Conservation (phyloP, 2,888 invertebrate genomes). For the Luffia ferchaultella region DNA sequence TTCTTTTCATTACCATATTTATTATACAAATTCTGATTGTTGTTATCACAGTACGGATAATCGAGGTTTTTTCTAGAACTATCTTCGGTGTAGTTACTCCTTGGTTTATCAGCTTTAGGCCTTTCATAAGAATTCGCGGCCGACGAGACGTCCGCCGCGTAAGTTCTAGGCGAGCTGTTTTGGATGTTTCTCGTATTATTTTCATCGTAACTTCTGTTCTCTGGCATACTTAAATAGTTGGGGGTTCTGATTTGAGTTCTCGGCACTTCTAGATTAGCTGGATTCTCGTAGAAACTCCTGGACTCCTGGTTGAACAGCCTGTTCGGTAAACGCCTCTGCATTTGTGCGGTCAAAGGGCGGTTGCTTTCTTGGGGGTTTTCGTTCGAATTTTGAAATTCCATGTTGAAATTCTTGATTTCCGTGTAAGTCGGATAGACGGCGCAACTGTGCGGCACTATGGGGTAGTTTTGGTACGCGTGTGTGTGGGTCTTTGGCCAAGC, state of each 20-base stretch:
- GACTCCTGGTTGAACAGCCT: slow-evolving; percentile 30
- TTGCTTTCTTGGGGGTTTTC: slow-evolving; percentile 21
- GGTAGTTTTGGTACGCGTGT: slow-evolving; percentile 57
- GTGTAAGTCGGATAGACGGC: slow-evolving; percentile 50
- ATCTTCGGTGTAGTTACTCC: slow-evolving; percentile 34
- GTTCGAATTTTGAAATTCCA: slow-evolving; percentile 12
- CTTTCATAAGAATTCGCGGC: slow-evolving; percentile 34
- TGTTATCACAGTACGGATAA: slow-evolving; percentile 36
- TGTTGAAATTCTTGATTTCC: slow-evolving; percentile 42
- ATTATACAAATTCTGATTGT: slow-evolving; percentile 24
- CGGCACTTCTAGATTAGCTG: slow-evolving; percentile 32
- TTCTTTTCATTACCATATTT: slow-evolving; percentile 23
- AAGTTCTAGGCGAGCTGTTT: slow-evolving; percentile 44
- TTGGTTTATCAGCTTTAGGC: slow-evolving; percentile 22
- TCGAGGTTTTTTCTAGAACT: slow-evolving; percentile 31
- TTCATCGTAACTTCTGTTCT: slow-evolving; percentile 36
- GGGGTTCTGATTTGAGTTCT: slow-evolving; percentile 36
- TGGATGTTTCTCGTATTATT: slow-evolving; percentile 46
- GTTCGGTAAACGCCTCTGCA: background rate
- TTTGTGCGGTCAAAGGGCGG: slow-evolving; percentile 15
- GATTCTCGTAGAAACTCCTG: slow-evolving; percentile 48
- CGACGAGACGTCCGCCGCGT: slow-evolving; percentile 27
- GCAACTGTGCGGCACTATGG: slow-evolving; percentile 40
- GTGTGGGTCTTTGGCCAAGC: slow-evolving; percentile 57
- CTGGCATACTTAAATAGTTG: slow-evolving; percentile 32